Base-by-base conservation (phyloP, 1,140 invertebrate genomes). In the Drosophila sulfurigaster region DNA sequence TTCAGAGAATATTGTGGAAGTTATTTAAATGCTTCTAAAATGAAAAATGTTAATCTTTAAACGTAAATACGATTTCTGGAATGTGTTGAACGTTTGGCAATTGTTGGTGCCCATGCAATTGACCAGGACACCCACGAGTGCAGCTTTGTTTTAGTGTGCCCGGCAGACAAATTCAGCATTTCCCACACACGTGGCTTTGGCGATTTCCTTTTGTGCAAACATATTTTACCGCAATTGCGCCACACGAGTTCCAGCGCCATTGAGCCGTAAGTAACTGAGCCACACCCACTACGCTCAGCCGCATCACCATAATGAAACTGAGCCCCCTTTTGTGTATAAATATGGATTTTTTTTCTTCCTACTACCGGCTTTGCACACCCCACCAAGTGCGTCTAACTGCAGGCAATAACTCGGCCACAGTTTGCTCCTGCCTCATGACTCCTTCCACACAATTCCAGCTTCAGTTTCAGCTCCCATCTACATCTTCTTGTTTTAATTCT, bases 151-250 rank as follows among this genome's bases (percentile, higher is more conserved):
- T 88, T 78, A 78, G 70, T 46, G 80, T 62, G 74, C 69, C 74
- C 70, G 72, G 60, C 83, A 87, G 83, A 87, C 83, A 87, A 87
- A 87, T 87, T 87, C 83, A 80, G 69, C 70, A 87, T 87, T 87
- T 89, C 85, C 83, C 76, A 73, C 85, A 83, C 83, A 87, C 83
- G 80, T 87, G 83, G 83, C 85, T 89, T 86, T 88, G 83, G 64
- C 77, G 83, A 87, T 87, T 87, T 88, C 83, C 83, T 87, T 87
- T 88, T 87, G 83, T 88, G 85, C 80, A 87, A 87, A 87, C 85
- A 87, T 87, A 89, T 87, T 87, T 89, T 83, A 83, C 83, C 83
- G 85, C 83, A 87, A 87, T 87, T 88, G 83, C 83, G 80, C 80
- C 85, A 70, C 67, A 82, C 59, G 63, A 77, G 73, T 51, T 62